Conservation (phyloP, 2,797 vertebrate genomes). For the Siniperca undulata region DNA sequence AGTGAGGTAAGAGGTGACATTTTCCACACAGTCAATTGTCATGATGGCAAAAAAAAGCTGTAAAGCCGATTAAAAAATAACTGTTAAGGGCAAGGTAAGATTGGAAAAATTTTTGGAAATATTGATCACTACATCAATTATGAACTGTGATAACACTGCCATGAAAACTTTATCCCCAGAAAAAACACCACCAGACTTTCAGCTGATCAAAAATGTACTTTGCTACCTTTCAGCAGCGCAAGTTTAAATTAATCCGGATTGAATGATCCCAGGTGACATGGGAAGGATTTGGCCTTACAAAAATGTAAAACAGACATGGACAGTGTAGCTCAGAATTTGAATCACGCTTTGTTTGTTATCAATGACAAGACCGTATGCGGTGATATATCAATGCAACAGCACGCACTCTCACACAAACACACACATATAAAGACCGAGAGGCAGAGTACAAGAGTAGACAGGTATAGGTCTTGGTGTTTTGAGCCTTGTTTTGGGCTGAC, state of each 20-base stretch:
- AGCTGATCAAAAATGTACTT: neutral
- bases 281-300: conserved; percentile 3
- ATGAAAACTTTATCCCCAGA: neutral
- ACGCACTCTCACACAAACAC: neutral
- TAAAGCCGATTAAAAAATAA: neutral
- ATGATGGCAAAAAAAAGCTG: neutral
- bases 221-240: neutral
- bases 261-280: neutral
- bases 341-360: neutral
- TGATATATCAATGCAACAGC: neutral
- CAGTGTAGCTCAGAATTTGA: neutral
- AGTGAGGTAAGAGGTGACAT: conserved; percentile 5
- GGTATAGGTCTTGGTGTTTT: neutral
- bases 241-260: neutral
- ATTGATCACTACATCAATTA: neutral
- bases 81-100: neutral
- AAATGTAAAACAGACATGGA: neutral
- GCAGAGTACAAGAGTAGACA: neutral
- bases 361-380: neutral
- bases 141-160: neutral
- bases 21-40: conserved; percentile 10
- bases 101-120: neutral
- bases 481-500: conserved; percentile 6
- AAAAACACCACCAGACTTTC: neutral
- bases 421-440: neutral